A percentile compares a stretch with the other conserved stretches of the same genome.
phyloP scores from a whole-genome alignment of 2,113 vertebrate genomes.

The Ptilonorhynchus violaceus region DNA sequence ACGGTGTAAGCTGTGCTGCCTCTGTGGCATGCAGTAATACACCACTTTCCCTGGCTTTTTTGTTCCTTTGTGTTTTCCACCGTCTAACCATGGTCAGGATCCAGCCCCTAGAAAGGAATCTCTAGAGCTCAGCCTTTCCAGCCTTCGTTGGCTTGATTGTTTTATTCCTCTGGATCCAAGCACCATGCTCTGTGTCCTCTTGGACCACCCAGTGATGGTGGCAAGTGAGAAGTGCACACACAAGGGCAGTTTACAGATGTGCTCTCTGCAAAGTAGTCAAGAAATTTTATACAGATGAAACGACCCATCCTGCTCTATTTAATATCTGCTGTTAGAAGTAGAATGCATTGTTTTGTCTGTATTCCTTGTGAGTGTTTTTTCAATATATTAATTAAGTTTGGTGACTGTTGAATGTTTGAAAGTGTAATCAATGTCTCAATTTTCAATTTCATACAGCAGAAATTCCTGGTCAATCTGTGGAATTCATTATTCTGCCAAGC shows the following conservation, averaged over 20 bases:
- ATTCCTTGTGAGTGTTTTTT: background rate
- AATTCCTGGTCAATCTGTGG: background rate
- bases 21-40: slow-evolving; percentile 46
- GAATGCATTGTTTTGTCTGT: background rate
- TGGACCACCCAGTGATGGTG: background rate
- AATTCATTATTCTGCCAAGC: background rate
- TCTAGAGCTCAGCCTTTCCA: background rate
- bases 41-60: slow-evolving; percentile 1
- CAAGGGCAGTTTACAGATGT: background rate
- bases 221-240: background rate
- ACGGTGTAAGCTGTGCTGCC: slow-evolving; percentile 63
- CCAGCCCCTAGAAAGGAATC: background rate
- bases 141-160: background rate
- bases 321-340: background rate
- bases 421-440: background rate
- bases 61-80: background rate
- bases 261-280: background rate
- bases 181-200: accelerated
- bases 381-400: background rate
- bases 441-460: background rate
- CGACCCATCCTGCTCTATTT: background rate
- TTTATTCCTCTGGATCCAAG: background rate
- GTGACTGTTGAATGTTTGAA: background rate
- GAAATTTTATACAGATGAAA: background rate
- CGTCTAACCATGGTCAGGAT: background rate